Conservation (phyloP, 2,113 vertebrate genomes). For the Nestor notabilis region DNA sequence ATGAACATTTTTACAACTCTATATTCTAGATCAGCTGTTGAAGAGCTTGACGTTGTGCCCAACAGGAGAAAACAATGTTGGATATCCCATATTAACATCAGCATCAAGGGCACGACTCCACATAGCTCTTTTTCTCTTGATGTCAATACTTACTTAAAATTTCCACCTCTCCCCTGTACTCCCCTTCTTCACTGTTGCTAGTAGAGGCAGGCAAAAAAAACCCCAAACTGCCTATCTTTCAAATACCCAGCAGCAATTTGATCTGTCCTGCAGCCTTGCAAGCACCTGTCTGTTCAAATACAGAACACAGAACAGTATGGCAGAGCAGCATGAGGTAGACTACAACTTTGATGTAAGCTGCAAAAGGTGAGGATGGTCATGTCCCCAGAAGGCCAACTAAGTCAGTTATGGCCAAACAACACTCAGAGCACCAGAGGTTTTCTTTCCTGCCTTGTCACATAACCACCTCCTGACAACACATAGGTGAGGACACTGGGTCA, state of each 20-base stretch:
- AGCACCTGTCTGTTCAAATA: not conserved
- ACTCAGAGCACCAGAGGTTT: not conserved
- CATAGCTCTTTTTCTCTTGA: not conserved
- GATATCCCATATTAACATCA: not conserved
- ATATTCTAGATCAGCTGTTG: not conserved
- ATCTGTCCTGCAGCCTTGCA: not conserved
- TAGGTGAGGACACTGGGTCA: not conserved
- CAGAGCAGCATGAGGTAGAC: rapidly evolving
- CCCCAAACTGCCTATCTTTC: not conserved
- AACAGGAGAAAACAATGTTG: not conserved
- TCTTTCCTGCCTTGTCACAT: not conserved
- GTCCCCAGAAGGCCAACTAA: not conserved
- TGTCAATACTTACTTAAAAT: not conserved
- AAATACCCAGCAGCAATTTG: not conserved
- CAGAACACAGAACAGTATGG: not conserved
- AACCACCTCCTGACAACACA: rapidly evolving
- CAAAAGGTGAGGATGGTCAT: not conserved
- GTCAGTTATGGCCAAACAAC: not conserved
- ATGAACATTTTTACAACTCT: not conserved
- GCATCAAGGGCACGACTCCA: not conserved
- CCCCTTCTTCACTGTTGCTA: not conserved
- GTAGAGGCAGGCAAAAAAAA: not conserved
- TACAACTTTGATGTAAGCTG: not conserved
- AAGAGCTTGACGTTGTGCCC: not conserved
- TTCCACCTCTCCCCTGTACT: not conserved